Conservation (phyloP, 2,797 vertebrate species). For the Urocyon cinereoargenteus region DNA sequence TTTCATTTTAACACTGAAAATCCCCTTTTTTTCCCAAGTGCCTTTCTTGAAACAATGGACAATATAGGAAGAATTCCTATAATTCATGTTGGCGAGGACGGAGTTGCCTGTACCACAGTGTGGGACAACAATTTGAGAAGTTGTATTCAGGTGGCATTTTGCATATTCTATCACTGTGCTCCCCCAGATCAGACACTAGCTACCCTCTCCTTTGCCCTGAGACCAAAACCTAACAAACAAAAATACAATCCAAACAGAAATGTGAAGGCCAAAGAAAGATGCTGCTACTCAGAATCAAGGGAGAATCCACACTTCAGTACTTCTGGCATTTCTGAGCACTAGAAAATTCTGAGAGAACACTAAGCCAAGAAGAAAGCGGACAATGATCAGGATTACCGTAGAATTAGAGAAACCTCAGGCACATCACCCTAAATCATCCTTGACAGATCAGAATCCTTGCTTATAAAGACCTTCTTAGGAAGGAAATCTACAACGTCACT, state of each 20-base stretch:
- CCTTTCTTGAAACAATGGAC: slow-evolving; percentile 81
- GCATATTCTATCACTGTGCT: background rate
- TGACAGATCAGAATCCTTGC: background rate
- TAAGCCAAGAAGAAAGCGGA: slow-evolving; percentile 2
- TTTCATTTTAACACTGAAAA: slow-evolving; percentile 86
- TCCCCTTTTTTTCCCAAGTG: slow-evolving; percentile 83
- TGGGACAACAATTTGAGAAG: slow-evolving; percentile 71
- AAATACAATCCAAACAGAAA: background rate
- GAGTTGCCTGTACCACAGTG: slow-evolving; percentile 78
- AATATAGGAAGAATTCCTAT: slow-evolving; percentile 84
- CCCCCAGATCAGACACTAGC: background rate
- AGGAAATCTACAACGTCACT: background rate
- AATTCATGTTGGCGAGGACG: slow-evolving; percentile 82
- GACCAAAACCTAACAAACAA: background rate
- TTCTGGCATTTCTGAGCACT: slow-evolving; percentile 34
- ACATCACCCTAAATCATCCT: slow-evolving; percentile 3
- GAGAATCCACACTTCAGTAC: background rate
- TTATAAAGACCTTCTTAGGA: background rate
- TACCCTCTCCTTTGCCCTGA: background rate
- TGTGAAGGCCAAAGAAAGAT: background rate
- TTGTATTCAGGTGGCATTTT: slow-evolving; percentile 66
- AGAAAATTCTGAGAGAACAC: background rate
- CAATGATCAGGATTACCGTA: background rate
- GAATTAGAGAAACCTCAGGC: background rate
- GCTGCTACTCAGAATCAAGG: background rate